Percentiles rank a stretch among this genome's conserved stretches.
Evolutionary conservation across 2,888 invertebrate genomes (phyloP).

Genomic region (Drosophila lutescens): DNA sequence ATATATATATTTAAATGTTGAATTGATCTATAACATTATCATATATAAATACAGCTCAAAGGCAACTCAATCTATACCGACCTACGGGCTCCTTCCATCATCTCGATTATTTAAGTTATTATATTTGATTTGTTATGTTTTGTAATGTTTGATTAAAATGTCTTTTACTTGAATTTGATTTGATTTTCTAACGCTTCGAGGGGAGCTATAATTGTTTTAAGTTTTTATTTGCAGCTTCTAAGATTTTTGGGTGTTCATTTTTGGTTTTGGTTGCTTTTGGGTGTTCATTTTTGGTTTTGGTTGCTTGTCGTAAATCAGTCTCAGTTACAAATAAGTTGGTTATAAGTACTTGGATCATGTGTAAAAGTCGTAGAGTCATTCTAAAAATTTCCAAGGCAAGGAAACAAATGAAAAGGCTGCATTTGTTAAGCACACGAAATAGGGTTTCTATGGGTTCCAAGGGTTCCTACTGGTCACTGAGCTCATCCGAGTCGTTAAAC

Average conservation of each 20-base stretch:
- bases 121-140: constrained; percentile 47
- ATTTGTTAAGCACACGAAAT: constrained; percentile 26
- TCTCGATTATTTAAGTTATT: constrained; percentile 47
- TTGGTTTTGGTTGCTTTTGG: too few species aligned
- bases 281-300: constrained; percentile 36
- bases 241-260: constrained; percentile 30
- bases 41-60: constrained; percentile 52
- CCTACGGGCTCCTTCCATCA: constrained; percentile 38
- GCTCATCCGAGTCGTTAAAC: constrained; percentile 89
- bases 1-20: constrained; percentile 39
- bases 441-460: constrained; percentile 1
- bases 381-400: constrained; percentile 76
- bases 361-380: constrained; percentile 69
- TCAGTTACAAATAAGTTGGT: constrained; percentile 81
- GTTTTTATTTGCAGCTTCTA: constrained; percentile 50
- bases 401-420: constrained; percentile 73
- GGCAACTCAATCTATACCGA: constrained; percentile 52
- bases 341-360: constrained; percentile 66
- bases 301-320: constrained; percentile 80
- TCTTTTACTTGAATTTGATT: constrained; percentile 52
- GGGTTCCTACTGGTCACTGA: constrained; percentile 79
- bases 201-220: constrained; percentile 29
- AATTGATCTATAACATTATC: constrained; percentile 62
- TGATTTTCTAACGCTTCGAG: constrained; percentile 55
- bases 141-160: constrained; percentile 72